Evolutionary conservation across 1,140 invertebrate species (phyloP).

Genomic region (Anastrepha ludens): DNA sequence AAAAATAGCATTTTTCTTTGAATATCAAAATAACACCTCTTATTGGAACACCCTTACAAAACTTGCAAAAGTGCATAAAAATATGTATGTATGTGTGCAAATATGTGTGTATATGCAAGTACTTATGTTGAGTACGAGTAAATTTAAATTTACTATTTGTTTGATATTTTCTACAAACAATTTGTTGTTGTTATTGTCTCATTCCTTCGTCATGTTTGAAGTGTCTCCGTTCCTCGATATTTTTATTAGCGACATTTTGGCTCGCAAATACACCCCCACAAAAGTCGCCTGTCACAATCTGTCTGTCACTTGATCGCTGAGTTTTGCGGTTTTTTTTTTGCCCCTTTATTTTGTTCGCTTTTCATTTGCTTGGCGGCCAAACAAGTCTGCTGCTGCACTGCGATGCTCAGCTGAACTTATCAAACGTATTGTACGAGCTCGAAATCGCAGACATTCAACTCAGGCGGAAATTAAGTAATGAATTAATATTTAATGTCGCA

Average conservation of each 20-base stretch:
- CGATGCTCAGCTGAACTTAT: constrained; percentile 30
- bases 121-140: not conserved
- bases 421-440: not conserved
- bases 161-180: not conserved
- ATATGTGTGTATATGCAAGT: no score
- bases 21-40: no score
- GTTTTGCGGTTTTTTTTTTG: not conserved
- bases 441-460: constrained; percentile 19
- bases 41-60: no score
- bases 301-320: not conserved
- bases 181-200: not conserved
- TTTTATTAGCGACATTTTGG: not conserved
- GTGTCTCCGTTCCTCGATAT: not conserved
- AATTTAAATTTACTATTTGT: not conserved
- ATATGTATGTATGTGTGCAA: no score
- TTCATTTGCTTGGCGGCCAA: not conserved
- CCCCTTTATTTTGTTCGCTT: not conserved
- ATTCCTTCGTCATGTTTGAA: not conserved
- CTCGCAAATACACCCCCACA: not conserved
- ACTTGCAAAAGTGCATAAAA: no score
- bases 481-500: constrained; percentile 52
- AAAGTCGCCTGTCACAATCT: constrained; percentile 19
- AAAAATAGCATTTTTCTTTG: no score
- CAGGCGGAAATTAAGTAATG: constrained; percentile 45
- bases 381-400: not conserved